Evolutionary conservation across 30 jellyfish, hydroid and myxozoan genomes (phyloP).

Genomic region (Rhopilema esculentum): DNA sequence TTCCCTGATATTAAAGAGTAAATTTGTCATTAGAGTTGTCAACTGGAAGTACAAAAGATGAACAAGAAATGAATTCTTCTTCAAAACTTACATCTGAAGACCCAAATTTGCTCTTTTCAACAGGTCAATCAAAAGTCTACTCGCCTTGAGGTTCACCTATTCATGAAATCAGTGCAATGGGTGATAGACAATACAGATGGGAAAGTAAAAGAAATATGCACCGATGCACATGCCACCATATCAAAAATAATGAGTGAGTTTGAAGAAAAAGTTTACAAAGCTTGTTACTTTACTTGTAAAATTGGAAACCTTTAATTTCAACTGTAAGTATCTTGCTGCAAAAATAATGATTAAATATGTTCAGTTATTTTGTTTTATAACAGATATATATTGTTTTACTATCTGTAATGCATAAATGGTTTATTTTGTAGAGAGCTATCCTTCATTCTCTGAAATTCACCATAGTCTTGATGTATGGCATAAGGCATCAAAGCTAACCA

Average conservation of each 20-base stretch:
- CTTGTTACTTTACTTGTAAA: not conserved
- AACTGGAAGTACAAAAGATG: not conserved
- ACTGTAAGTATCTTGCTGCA: not conserved
- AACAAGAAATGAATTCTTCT: not conserved
- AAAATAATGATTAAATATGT: not conserved
- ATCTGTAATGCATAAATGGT: not conserved
- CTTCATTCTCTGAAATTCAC: not conserved
- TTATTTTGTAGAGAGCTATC: conserved; percentile 26
- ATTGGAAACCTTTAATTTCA: not conserved
- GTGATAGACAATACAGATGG: not conserved
- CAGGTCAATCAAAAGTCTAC: conserved; percentile 58
- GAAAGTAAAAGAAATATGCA: conserved; percentile 34
- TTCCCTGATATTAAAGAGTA: not conserved
- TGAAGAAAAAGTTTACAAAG: not conserved
- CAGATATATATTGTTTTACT: not conserved
- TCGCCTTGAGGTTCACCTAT: conserved; percentile 48
- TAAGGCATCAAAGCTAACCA: conserved; percentile 45
- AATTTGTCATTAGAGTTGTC: not conserved
- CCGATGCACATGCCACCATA: conserved; percentile 62
- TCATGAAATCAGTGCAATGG: conserved; percentile 31
- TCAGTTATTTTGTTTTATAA: not conserved
- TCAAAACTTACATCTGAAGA: not conserved
- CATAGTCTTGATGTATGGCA: conserved; percentile 70
- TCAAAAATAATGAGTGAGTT: conserved; percentile 30
- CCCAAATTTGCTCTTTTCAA: not conserved